These are phyloP conservation scores for Camponotus vicinus DNA, from an alignment of 1,140 invertebrate species.

Conservation along the genomic window DNA sequence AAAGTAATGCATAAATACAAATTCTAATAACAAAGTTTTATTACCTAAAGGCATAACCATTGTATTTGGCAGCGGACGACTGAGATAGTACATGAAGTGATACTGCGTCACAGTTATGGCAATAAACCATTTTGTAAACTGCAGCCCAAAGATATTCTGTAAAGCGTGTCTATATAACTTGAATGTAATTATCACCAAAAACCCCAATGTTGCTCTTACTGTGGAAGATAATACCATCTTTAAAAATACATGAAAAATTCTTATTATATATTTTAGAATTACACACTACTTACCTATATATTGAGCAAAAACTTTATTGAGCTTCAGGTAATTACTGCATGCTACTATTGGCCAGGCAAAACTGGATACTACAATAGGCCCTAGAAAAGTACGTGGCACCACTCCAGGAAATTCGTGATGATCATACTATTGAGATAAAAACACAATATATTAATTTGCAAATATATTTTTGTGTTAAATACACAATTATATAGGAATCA, in stretches of 20 bases:
- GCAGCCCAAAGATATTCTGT: conserved; percentile 91
- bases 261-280: conserved; percentile 57
- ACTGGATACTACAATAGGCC: conserved; percentile 94
- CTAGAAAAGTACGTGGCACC: conserved; percentile 98
- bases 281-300: conserved; percentile 92
- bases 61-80: conserved; percentile 97
- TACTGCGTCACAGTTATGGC: conserved; percentile 96
- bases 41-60: conserved; percentile 97
- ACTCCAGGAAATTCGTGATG: conserved; percentile 99
- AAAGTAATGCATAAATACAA: conserved; percentile 4
- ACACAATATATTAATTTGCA: conserved; percentile 16
- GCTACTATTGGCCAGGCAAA: conserved; percentile 92
- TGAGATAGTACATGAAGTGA: conserved; percentile 99
- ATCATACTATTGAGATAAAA: conserved; percentile 93
- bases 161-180: conserved; percentile 91
- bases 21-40: conserved; percentile 6
- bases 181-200: conserved; percentile 92
- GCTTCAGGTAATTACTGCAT: conserved; percentile 89
- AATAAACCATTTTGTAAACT: conserved; percentile 94
- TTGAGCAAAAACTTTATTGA: conserved; percentile 96
- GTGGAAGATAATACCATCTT: conserved; percentile 83
- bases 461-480: neutral
- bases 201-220: conserved; percentile 94
- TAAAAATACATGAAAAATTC: conserved; percentile 30
- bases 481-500: neutral